Percentiles rank a stretch among this genome's conserved stretches.
These are phyloP conservation scores for Vulpes lagopus DNA, from an alignment of 2,113 vertebrate species.

Conservation along the genomic window DNA sequence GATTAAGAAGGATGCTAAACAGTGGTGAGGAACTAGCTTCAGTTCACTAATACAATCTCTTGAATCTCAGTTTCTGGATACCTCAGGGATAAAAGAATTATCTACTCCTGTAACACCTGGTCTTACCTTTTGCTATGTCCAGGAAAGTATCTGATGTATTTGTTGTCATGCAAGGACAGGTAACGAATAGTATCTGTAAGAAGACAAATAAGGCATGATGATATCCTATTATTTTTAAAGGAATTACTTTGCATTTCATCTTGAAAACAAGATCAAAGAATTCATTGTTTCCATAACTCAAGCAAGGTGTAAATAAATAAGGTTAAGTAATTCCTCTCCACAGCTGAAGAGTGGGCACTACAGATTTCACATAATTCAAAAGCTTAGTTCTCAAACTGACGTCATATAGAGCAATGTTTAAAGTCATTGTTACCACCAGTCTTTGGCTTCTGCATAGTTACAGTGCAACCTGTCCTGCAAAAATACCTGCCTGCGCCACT, in stretches of 20 bases:
- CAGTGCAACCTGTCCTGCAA: constrained; percentile 14
- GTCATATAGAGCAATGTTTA: not conserved
- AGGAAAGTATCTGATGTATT: constrained; percentile 99
- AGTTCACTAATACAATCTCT: constrained; percentile 51
- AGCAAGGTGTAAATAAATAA: constrained; percentile 41
- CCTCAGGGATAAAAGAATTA: not conserved
- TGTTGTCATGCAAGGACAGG: constrained; percentile 99
- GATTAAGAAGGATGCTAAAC: not conserved
- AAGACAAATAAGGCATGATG: constrained; percentile 74
- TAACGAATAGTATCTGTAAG: constrained; percentile 98
- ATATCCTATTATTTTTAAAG: constrained; percentile 56
- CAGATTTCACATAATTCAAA: constrained; percentile 14
- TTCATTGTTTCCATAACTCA: not conserved
- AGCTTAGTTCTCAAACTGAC: constrained; percentile 42
- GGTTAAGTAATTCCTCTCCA: constrained; percentile 5
- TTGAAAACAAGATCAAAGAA: constrained; percentile 58
- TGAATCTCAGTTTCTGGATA: not conserved
- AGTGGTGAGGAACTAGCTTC: constrained; percentile 22
- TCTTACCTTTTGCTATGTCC: constrained; percentile 98
- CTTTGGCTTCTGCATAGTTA: constrained; percentile 54
- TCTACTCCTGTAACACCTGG: not conserved
- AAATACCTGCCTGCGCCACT: not conserved
- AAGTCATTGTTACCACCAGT: not conserved
- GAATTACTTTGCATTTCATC: constrained; percentile 55
- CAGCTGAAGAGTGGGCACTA: not conserved